Percentiles rank a stretch among this genome's conserved stretches.
Evolutionary conservation across 2,113 vertebrate genomes (phyloP).

Genomic region (Cygnus buccinator): DNA sequence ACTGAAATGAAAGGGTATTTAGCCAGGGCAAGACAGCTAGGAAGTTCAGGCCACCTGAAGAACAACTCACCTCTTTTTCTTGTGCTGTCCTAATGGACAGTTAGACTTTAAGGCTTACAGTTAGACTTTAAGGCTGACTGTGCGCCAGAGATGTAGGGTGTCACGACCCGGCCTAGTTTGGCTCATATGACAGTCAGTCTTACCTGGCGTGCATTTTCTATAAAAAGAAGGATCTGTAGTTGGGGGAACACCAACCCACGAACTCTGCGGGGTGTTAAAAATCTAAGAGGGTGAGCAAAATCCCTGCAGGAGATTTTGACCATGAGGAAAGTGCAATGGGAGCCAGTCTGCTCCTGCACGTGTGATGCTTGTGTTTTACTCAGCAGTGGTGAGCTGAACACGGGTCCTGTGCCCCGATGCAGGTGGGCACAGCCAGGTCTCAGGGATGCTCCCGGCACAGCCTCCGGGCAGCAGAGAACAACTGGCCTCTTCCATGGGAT

Average conservation of each 20-base stretch:
- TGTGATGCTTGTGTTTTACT: not conserved
- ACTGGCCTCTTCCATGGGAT: not conserved
- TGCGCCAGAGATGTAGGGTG: not conserved
- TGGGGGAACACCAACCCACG: not conserved
- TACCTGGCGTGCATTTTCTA: not conserved
- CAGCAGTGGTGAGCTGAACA: not conserved
- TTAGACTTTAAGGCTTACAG: not conserved
- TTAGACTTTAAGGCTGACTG: not conserved
- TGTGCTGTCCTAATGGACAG: not conserved
- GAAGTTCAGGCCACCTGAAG: not conserved
- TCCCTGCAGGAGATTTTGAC: not conserved
- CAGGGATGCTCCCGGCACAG: not conserved
- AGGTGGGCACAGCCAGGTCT: not conserved
- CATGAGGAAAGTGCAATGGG: not conserved
- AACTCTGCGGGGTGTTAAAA: not conserved
- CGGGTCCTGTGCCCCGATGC: not conserved
- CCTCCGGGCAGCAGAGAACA: not conserved
- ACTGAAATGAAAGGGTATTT: not conserved
- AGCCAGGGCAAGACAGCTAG: not conserved
- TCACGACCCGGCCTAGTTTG: not conserved
- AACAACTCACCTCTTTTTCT: not conserved
- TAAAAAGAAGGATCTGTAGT: not conserved
- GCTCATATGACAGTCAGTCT: not conserved
- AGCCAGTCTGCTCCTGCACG: not conserved
- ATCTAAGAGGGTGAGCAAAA: not conserved